phyloP scores from a whole-genome alignment of 2,888 invertebrate species.

The Criorhina ranunculi region DNA sequence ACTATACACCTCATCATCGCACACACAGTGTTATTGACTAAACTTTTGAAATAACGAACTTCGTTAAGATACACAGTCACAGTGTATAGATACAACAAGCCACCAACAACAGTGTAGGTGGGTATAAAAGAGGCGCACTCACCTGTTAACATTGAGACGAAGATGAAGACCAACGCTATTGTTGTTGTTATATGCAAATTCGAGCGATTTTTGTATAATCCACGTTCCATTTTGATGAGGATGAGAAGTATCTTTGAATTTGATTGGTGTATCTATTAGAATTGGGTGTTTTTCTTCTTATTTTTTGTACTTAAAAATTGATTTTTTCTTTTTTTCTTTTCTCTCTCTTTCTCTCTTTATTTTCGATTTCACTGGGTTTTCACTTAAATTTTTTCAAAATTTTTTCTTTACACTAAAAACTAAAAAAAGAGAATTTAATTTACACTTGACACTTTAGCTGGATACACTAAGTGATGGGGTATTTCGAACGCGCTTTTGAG shows the following conservation, averaged over 20 bases:
- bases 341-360: neutral
- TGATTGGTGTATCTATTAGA: constrained; percentile 40
- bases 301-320: too few relatives aligned
- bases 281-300: constrained; percentile 24
- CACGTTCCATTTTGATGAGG: constrained; percentile 71
- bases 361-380: constrained; percentile 7
- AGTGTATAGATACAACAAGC: neutral
- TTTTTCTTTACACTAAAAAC: constrained; percentile 6
- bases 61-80: constrained; percentile 42
- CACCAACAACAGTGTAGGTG: neutral
- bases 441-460: constrained; percentile 15
- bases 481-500: constrained; percentile 26
- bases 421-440: neutral
- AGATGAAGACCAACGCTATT: constrained; percentile 59
- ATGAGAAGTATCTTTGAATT: constrained; percentile 30
- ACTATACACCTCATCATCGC: too few relatives aligned
- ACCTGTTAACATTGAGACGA: constrained; percentile 73
- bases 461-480: neutral
- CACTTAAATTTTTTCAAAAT: constrained; percentile 10
- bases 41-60: constrained; percentile 64
- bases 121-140: constrained; percentile 44
- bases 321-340: constrained; percentile 2
- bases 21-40: constrained; percentile 16
- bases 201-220: constrained; percentile 71
- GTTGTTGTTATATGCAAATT: constrained; percentile 66